Evolutionary conservation across 2,888 invertebrate genomes (phyloP), one percentile per base, ranked within the genome.

Genomic region (Mythimna lalbum): DNA sequence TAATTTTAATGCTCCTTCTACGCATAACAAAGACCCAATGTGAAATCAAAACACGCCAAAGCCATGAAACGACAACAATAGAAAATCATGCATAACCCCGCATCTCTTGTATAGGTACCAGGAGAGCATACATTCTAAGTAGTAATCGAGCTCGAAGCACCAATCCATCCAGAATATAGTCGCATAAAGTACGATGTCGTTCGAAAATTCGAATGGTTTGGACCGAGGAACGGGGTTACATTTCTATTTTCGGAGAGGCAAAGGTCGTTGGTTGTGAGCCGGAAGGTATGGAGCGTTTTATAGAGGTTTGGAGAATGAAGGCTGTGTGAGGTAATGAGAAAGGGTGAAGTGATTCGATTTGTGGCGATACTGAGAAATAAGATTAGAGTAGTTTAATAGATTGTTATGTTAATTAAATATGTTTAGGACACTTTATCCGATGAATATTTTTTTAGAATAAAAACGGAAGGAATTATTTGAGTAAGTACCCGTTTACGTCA

Each of bases 231-330:
- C 61, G 71, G 71, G 79, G 79, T 66, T 73, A 73, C 63, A 53
- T 69, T 63, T 81, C 82, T 81, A 80, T 81, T 80, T 80, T 53
- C 66, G 69, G 78, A 73, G 52, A 64, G 69, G 78, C 77, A 80
- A 73, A 80, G 78, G 79, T 79, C 77, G 65, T 12, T 43, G 47
- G 65, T 63, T 73, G 47, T 53, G 63, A 57, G 64, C 27, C 67
- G 27, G 65, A 72, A 63, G 63, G 72, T 78, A 60, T 47, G 63
- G 63, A 63, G 49, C 55, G 55, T 70, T 81, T 77, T 81, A 79
- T 63, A 65, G 78, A 64, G 66, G 63, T 64, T 60, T 59, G 62
- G 68, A 64, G 57, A 81, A 68, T 63, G 43, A 47, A 55, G 59
- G 52, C 23, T 76, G 17, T 63, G 57, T 55, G 50, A 39, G 39